Conservation (phyloP, 1,140 invertebrate species). For the Theocolax elegans region DNA sequence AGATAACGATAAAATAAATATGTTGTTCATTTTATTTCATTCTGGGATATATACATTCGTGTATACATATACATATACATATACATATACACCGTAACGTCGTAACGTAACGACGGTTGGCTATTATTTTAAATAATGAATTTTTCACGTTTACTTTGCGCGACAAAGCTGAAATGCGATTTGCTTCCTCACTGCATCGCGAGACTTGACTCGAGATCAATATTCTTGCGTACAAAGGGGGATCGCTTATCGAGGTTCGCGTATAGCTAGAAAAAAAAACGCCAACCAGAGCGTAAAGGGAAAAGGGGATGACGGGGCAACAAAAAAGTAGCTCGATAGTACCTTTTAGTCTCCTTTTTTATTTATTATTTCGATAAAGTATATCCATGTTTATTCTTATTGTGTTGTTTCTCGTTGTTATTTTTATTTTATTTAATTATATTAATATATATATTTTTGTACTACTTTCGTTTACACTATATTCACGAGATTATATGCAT, state of each 20-base stretch:
- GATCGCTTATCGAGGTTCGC: slow-evolving; percentile 46
- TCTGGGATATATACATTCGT: too few species aligned
- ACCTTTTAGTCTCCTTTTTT: not conserved
- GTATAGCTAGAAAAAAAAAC: not conserved
- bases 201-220: slow-evolving; percentile 41
- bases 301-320: slow-evolving; percentile 41
- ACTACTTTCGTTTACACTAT: too few species aligned
- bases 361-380: too few species aligned
- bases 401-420: too few species aligned
- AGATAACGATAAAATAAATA: slow-evolving; percentile 8
- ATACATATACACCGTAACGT: too few species aligned
- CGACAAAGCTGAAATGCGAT: slow-evolving; percentile 41
- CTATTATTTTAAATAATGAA: slow-evolving; percentile 29
- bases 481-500: too few species aligned
- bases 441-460: too few species aligned
- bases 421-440: too few species aligned
- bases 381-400: too few species aligned
- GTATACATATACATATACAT: too few species aligned
- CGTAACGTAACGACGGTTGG: not conserved
- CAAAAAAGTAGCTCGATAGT: slow-evolving; percentile 10
- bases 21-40: slow-evolving; percentile 13
- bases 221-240: slow-evolving; percentile 49
- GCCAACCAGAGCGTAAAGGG: slow-evolving; percentile 21
- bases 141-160: slow-evolving; percentile 29
- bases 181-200: slow-evolving; percentile 42